These are phyloP conservation scores for Platygyra sinensis DNA, from an alignment of 64 coral and sea anemone species.

Conservation along the genomic window DNA sequence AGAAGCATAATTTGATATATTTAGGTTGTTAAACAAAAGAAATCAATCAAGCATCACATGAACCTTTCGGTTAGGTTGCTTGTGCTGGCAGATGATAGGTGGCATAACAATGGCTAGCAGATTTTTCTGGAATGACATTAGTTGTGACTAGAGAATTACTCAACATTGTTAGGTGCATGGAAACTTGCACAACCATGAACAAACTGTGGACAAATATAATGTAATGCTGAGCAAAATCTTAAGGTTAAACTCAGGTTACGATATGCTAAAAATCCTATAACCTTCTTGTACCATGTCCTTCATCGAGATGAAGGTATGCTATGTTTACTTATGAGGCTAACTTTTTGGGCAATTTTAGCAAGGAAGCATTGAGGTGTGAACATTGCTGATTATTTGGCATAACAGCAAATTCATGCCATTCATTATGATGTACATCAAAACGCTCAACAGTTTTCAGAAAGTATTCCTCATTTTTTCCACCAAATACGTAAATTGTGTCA, in stretches of 20 bases:
- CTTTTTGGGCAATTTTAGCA: not conserved
- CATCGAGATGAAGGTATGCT: not conserved
- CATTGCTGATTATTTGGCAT: not conserved
- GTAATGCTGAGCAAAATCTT: not conserved
- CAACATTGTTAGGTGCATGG: too few relatives aligned
- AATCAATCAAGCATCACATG: too few relatives aligned
- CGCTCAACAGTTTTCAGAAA: not conserved
- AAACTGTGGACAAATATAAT: too few relatives aligned
- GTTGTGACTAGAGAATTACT: too few relatives aligned
- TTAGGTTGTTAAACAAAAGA: too few relatives aligned
- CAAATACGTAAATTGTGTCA: slow-evolving; percentile 32
- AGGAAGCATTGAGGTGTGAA: not conserved
- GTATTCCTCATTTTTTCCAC: not conserved
- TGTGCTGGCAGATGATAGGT: too few relatives aligned
- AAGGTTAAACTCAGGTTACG: not conserved
- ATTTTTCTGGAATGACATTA: too few relatives aligned
- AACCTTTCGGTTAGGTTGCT: too few relatives aligned
- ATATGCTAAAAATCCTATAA: too few relatives aligned
- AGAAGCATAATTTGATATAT: too few relatives aligned
- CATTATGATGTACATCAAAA: not conserved
- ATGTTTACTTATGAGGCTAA: not conserved
- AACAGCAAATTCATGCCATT: not conserved
- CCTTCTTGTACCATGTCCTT: not conserved
- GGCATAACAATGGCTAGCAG: too few relatives aligned
- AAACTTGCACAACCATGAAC: too few relatives aligned